These are phyloP conservation scores for Polypedilum vanderplanki DNA, from an alignment of 1,140 invertebrate species.

Conservation along the genomic window DNA sequence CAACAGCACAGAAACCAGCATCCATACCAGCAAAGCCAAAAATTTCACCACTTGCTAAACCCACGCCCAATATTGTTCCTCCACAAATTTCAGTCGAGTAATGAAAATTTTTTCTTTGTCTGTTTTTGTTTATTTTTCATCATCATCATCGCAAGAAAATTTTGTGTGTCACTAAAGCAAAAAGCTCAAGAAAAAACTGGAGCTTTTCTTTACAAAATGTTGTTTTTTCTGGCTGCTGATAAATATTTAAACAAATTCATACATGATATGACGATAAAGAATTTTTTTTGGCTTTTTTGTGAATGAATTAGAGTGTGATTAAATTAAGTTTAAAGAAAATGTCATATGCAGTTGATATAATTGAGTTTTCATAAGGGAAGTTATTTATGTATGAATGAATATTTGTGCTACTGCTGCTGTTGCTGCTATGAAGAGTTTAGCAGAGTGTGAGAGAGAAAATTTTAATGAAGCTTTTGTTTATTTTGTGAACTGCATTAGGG, in stretches of 20 bases:
- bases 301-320: background rate
- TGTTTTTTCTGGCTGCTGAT: too few relatives aligned
- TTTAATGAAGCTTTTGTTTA: too few relatives aligned
- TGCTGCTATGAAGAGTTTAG: too few relatives aligned
- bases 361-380: background rate
- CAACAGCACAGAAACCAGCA: conserved; percentile 32
- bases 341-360: background rate
- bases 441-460: too few relatives aligned
- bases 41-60: background rate
- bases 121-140: background rate
- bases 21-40: background rate
- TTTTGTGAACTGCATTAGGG: background rate
- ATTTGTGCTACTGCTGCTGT: background rate
- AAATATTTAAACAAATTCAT: too few relatives aligned
- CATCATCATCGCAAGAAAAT: background rate
- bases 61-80: background rate
- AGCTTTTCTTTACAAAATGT: background rate
- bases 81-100: conserved; percentile 9
- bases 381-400: background rate
- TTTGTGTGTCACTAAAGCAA: background rate
- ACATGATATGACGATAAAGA: too few relatives aligned
- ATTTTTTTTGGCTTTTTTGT: background rate
- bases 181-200: background rate
- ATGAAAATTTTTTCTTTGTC: background rate
- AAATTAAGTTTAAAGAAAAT: background rate